A percentile compares a stretch with the other conserved stretches of the same genome.
phyloP scores from a whole-genome alignment of 2,888 invertebrate genomes.

The Sceliomorpha sp. region DNA sequence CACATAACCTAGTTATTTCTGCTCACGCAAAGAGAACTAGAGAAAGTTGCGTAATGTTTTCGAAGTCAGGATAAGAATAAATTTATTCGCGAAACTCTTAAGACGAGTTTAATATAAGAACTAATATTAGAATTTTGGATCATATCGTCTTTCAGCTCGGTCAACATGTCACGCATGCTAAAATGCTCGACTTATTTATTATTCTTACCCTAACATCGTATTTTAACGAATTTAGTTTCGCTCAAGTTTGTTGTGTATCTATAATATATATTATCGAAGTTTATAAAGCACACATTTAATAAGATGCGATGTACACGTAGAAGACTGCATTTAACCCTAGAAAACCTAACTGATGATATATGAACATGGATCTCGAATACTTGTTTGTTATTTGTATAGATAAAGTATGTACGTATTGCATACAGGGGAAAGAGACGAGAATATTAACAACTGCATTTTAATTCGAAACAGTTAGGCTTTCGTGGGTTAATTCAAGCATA shows the following conservation, averaged over 20 bases:
- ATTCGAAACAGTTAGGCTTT: constrained; percentile 34
- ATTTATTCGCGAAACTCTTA: constrained; percentile 13
- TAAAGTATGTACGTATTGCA: too few species aligned
- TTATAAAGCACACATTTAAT: constrained; percentile 55
- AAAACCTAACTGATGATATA: constrained; percentile 37
- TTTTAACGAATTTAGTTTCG: too few species aligned
- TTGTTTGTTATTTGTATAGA: not conserved
- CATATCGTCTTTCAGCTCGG: too few species aligned
- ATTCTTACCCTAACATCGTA: too few species aligned
- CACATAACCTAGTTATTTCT: constrained; percentile 20
- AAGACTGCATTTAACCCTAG: constrained; percentile 39
- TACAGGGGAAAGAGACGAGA: not conserved
- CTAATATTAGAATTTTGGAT: too few species aligned
- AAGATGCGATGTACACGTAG: constrained; percentile 50
- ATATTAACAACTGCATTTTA: not conserved
- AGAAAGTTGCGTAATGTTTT: constrained; percentile 13
- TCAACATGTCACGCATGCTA: too few species aligned
- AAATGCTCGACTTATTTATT: too few species aligned
- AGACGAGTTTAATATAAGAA: too few species aligned
- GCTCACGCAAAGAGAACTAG: constrained; percentile 13
- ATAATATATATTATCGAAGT: constrained; percentile 36
- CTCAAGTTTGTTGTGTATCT: constrained; percentile 25
- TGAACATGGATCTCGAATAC: not conserved
- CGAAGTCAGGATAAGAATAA: constrained; percentile 18
- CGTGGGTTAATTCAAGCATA: constrained; percentile 39